Base-by-base conservation (phyloP, 2,113 vertebrate species). In the Xiphophorus couchianus region DNA sequence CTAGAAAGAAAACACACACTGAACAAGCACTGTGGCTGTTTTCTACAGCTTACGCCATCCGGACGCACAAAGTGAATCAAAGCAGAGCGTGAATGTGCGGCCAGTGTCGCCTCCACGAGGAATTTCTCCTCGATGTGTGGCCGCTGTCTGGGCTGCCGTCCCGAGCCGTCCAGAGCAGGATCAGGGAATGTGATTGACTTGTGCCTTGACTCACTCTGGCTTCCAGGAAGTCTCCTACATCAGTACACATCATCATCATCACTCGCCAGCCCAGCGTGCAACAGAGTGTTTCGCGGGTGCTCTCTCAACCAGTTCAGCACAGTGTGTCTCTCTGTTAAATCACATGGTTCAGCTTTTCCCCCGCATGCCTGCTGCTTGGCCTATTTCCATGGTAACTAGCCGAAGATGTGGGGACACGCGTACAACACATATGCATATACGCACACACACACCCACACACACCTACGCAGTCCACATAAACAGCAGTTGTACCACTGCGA, bases 311-410 rank as follows among this genome's bases (percentile, higher is more conserved):
- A 83, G 84, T 86, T 87, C 87, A 74, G 83, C 82, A 90, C 76
- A 88, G 85, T 85, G 86, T 91, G 85, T 88, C 69, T 90, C 66
- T 91, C 81, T 74, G 84, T 78, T 71, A 86, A 86, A 90, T 91
- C 92, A 93, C 90, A 93, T 90, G 90, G 86, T 89, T 88, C 81
- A 67, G 91, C 89, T 93, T 93, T 91, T 87, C 87, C 88, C 91
- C 90, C 78, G 70, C 83, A 88, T 92, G 91, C 88, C 82, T 92
- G 86, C 90, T 84, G 90, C 91, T 93, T 92, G 91, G 91, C 90
- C 91, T 90, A 92, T 93, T 92, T 92, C 92, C 90, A 92, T 92
- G 92, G 92, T 87, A 92, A 92, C 91, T 89, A 92, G 88, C 87
- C 35, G 73, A 89, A 85, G 80, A 91, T 87, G 77, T 82, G 78